phyloP scores from a whole-genome alignment of 2,113 vertebrate genomes.

The Syngnathoides biaculeatus region DNA sequence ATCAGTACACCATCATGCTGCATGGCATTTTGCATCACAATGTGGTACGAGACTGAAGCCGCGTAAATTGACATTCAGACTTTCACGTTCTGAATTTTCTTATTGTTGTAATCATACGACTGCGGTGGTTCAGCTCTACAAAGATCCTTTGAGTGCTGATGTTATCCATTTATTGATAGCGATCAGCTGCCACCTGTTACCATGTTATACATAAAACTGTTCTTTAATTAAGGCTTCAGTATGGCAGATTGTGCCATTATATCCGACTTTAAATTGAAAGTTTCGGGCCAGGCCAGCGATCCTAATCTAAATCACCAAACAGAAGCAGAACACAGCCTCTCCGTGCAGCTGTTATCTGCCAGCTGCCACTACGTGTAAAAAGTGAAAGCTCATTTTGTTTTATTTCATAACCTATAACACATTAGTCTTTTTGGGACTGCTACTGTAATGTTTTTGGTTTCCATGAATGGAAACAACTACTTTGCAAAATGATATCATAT shows the following conservation, averaged over 20 bases:
- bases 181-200: conserved; percentile 46
- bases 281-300: conserved; percentile 32
- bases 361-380: conserved; percentile 38
- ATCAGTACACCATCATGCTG: no score
- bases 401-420: background rate
- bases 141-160: conserved; percentile 49
- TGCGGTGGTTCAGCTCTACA: conserved; percentile 33
- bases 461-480: background rate
- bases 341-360: conserved; percentile 30
- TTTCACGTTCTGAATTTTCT: background rate
- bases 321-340: conserved; percentile 23
- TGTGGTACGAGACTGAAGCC: no score
- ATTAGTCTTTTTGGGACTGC: background rate
- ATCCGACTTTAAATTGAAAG: conserved; percentile 31
- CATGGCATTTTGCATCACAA: no score
- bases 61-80: no score
- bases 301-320: conserved; percentile 29
- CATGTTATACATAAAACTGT: conserved; percentile 35
- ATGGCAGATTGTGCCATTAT: conserved; percentile 20
- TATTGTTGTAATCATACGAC: conserved; percentile 12
- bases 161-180: conserved; percentile 42
- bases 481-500: background rate
- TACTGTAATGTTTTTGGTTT: background rate
- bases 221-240: conserved; percentile 33
- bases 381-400: background rate